Base-by-base conservation (phyloP, 2,888 invertebrate species). In the Dolichomitus sp. region DNA sequence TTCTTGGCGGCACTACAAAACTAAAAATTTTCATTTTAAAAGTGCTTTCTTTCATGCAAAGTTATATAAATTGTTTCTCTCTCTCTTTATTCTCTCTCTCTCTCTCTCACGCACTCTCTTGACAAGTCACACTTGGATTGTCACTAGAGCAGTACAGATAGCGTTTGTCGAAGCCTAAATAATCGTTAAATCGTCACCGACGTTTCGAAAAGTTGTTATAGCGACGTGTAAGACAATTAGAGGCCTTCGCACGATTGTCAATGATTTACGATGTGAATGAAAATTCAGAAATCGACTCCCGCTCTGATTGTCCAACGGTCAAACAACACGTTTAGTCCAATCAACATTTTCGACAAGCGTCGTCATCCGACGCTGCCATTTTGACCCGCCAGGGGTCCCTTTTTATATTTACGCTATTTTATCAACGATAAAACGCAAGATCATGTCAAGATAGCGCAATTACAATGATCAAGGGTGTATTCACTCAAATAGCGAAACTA, bases 1-100 rank as follows among this genome's bases (percentile, higher is more conserved):
- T 87, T 88, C 82, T 83, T 88, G 89, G 90, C 88, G 88, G 86
- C 87, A 87, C 87, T 91, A 91, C 90, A 92, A 90, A 83, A 90
- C 89, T 91, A 90, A 90, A 89, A 88, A 88, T 88, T 65, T 74
- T 74, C 42, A 33, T 75, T 61, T 79, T 83, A 88, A 90, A 91
- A 90, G 86, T 88, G 88, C 86, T 77, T 88, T 87, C 86, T 59
- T 79, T 79, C 92, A 90, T 90, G 90, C 91, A 90, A 90, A 90
- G 85, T 86, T 87, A 85, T 91, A 83, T 86, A 89, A 85, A 89
- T 69, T 85, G 65, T 45, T 68, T 61, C 37, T 75, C 57, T 80
- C 23, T 63, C 45, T 77, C 40, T 81, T 42, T 81, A 37, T 65
- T 80, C 54, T 83, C 76, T 78, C 68, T 77, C 74, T 74, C 52